Conservation (phyloP, 2,113 vertebrate genomes). For the Picathartes gymnocephalus region DNA sequence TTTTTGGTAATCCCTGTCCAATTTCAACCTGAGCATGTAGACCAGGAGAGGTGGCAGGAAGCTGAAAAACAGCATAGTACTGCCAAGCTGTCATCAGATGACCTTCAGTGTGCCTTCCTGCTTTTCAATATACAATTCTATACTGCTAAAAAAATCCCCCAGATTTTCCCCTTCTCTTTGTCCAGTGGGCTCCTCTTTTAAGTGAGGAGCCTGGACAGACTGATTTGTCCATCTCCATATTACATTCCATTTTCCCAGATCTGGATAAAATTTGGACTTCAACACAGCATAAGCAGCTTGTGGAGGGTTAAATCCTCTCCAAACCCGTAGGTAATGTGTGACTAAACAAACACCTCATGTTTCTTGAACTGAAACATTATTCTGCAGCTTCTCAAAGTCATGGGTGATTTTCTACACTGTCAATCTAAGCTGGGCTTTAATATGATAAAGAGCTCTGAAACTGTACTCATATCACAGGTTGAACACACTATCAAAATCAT, state of each 20-base stretch:
- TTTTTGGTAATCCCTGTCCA: not conserved
- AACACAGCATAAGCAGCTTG: not conserved
- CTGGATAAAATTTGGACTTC: not conserved
- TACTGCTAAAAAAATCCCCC: not conserved
- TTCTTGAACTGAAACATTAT: slow-evolving; percentile 3
- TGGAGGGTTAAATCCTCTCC: not conserved
- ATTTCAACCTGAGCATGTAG: not conserved
- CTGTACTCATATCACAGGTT: not conserved
- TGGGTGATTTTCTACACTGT: slow-evolving; percentile 45
- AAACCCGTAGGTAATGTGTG: not conserved
- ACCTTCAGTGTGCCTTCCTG: not conserved
- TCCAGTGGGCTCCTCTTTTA: not conserved
- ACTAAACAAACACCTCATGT: not conserved
- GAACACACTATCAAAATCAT: slow-evolving; percentile 21
- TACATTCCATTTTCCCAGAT: not conserved
- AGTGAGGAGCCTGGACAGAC: not conserved
- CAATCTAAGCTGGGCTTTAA: slow-evolving; percentile 24
- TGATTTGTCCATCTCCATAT: not conserved
- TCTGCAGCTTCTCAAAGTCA: slow-evolving; percentile 38
- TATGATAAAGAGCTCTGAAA: slow-evolving; percentile 43
- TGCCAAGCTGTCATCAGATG: not conserved
- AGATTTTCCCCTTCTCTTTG: not conserved
- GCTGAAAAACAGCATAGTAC: not conserved
- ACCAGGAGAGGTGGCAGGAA: not conserved
- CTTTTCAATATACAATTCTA: not conserved